Base-by-base conservation (phyloP, 2,113 vertebrate genomes). In the Cochlearius cochlearius region DNA sequence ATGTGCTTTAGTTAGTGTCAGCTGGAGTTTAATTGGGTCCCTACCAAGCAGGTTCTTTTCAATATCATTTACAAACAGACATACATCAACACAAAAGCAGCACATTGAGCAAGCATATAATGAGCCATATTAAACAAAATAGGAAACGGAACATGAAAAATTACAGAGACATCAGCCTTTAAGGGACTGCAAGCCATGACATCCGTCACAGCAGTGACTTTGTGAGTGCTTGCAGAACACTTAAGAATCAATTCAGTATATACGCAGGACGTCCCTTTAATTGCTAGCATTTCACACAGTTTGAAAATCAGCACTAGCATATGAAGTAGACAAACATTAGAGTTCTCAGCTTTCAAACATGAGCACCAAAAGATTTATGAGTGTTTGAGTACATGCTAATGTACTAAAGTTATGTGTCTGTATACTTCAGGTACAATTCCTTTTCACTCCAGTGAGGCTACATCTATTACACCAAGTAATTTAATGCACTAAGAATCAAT, bases 41-140 rank as follows among this genome's bases (percentile, higher is more conserved):
- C 79, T 76, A 74, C n/a, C 43, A 89, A 39, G 68, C 76, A 91
- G 36, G 45, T 63, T 91, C 50, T 43, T 88, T 96, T 93, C 86
- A 94, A 23, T 72, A 84, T 84, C 11, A 81, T 88, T 95, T 92
- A 71, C 55, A 72, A 67, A 80, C 59, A 86, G 62, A 80, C 47
- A 74, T 39, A 38, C 38, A 93, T 80, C 92, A 88, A 59, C 60
- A 92, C 79, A 89, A 93, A 86, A 83, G 45, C 11, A 77, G 43
- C 60, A 80, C 25, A 25, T 36, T 78, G 53, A 80, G 55, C 59
- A 91, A 88, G 90, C 68, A 91, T 86, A 56, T 83, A 86, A 93
- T 94, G 88, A 90, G 53, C 60, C 76, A 29, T 91, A 91, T 88
- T 93, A 88, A 95, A 69, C 85, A 73, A 93, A 93, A 90, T 30